phyloP scores from a whole-genome alignment of 2,113 vertebrate genomes.

The human region GRCh38 chr9:71644501-71645000 shows the following conservation, averaged over 20 bases:
- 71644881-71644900: not conserved
- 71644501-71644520: not conserved
- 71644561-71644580: slow-evolving; percentile 41
- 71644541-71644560: not conserved
- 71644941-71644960: not conserved
- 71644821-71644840: not conserved
- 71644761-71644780: slow-evolving; percentile 4
- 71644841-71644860: not conserved
- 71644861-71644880: not conserved
- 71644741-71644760: slow-evolving; percentile 8
- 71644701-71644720: not conserved
- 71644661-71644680: not conserved
- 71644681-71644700: not conserved
- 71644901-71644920: not conserved
- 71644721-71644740: not conserved
- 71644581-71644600: slow-evolving; percentile 26
- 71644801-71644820: not conserved
- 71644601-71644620: slow-evolving; percentile 45
- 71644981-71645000: not conserved
- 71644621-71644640: slow-evolving; percentile 48
- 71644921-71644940: not conserved
- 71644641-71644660: slow-evolving; percentile 48
- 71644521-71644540: not conserved
- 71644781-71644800: not conserved
- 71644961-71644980: not conserved